These are phyloP conservation scores for Siphamia tubifer DNA, from an alignment of 2,113 vertebrate species.

Conservation along the genomic window DNA sequence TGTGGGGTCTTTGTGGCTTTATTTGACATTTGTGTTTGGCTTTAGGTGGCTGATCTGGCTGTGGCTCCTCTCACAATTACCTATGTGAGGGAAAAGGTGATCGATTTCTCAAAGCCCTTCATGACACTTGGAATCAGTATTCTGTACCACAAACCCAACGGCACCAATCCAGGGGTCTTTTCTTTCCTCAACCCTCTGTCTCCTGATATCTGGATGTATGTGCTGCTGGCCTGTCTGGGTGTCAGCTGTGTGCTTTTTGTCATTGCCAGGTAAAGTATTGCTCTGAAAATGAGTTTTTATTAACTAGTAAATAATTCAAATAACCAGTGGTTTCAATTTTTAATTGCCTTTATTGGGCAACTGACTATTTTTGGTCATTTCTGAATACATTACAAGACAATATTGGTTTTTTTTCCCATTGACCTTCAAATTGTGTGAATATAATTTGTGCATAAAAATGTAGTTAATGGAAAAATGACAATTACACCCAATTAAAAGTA, in stretches of 20 bases:
- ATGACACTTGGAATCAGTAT: conserved; percentile 98
- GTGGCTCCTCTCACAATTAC: conserved; percentile 98
- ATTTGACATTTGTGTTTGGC: not conserved
- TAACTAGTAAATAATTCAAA: too few species aligned
- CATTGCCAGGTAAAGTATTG: conserved; percentile 97
- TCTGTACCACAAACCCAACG: conserved; percentile 96
- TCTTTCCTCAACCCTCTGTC: conserved; percentile 97
- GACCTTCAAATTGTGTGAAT: too few species aligned
- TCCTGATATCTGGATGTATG: conserved; percentile 99
- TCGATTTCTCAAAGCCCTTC: conserved; percentile 98
- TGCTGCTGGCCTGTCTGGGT: conserved; percentile 94
- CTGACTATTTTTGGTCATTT: too few species aligned
- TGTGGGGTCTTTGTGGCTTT: not conserved
- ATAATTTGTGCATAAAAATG: too few species aligned
- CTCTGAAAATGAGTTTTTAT: too few species aligned
- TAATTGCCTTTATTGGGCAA: too few species aligned
- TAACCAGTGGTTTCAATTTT: too few species aligned
- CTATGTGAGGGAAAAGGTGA: conserved; percentile 96
- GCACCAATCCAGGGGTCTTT: conserved; percentile 96
- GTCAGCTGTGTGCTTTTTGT: conserved; percentile 99
- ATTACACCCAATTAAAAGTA: too few species aligned
- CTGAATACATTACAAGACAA: too few species aligned
- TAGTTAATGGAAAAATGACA: too few species aligned
- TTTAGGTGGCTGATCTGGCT: conserved; percentile 94
- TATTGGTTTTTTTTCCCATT: too few species aligned